Conservation (phyloP, 2,888 invertebrate genomes). For the Brachypalpus laphriformis region DNA sequence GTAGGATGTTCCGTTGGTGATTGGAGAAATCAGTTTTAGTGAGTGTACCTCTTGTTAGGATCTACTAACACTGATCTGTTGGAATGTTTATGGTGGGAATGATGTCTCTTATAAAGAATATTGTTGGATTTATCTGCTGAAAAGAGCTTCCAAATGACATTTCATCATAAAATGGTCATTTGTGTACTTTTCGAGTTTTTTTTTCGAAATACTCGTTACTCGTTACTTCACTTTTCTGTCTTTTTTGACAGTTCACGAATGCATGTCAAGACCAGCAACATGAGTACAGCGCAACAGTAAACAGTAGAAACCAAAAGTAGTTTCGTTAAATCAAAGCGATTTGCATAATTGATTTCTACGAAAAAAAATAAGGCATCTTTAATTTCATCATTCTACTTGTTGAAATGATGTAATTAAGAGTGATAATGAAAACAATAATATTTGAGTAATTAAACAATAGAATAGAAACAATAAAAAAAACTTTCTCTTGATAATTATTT, state of each 20-base stretch:
- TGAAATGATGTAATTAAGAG: not conserved
- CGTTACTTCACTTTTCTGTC: no score
- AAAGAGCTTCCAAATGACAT: no score
- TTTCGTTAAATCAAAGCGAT: not conserved
- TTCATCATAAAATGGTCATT: no score
- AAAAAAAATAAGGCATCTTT: not conserved
- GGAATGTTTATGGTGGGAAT: no score
- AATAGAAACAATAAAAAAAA: slow-evolving; percentile 21
- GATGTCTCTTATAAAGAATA: no score
- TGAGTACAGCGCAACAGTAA: no score
- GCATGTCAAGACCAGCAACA: no score
- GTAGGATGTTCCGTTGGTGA: not conserved
- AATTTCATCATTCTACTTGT: not conserved
- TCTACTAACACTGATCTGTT: not conserved
- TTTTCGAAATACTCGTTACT: no score
- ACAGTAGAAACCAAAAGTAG: no score
- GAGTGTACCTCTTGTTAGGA: not conserved
- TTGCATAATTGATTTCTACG: not conserved
- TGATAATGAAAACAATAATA: not conserved
- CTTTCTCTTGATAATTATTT: slow-evolving; percentile 36
- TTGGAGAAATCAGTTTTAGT: slow-evolving; percentile 31
- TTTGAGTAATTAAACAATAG: slow-evolving; percentile 19
- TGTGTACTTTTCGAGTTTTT: no score
- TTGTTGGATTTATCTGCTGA: no score
- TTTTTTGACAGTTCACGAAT: no score